Evolutionary conservation across 2,113 vertebrate genomes (phyloP).

Genomic region (human (Homo sapiens)): GRCh38 chr11:25990001-25990500

Average conservation of each 20-base stretch:
- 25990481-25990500: neutral
- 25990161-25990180: neutral
- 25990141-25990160: constrained; percentile 31
- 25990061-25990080: constrained; percentile 45
- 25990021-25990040: neutral
- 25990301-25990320: constrained; percentile 87
- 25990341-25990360: constrained; percentile 91
- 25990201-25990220: constrained; percentile 82
- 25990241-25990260: constrained; percentile 88
- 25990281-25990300: constrained; percentile 81
- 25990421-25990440: neutral
- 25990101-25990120: constrained; percentile 60
- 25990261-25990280: constrained; percentile 81
- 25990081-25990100: constrained; percentile 20
- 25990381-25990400: constrained; percentile 69
- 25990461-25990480: neutral
- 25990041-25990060: neutral
- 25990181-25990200: neutral
- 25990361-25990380: constrained; percentile 89
- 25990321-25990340: constrained; percentile 92
- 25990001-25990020: neutral
- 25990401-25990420: constrained; percentile 44
- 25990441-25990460: neutral
- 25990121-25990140: constrained; percentile 68
- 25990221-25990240: constrained; percentile 85